Conservation (phyloP, 2,797 vertebrate species). For the Fringilla coelebs region DNA sequence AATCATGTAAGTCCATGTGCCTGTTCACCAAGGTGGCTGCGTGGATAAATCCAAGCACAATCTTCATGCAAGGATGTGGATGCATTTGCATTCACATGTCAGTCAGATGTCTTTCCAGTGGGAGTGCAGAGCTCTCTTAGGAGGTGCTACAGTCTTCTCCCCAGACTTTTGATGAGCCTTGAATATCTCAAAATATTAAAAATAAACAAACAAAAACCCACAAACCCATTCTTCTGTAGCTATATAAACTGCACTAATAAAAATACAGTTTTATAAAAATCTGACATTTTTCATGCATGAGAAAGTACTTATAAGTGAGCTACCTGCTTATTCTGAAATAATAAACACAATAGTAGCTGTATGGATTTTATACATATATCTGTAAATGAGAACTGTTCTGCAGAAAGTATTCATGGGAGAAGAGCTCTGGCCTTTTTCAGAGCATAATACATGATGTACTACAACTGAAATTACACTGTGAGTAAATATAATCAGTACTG, state of each 20-base stretch:
- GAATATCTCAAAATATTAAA: background rate
- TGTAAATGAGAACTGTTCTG: background rate
- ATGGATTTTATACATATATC: background rate
- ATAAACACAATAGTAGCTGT: background rate
- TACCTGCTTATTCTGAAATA: background rate
- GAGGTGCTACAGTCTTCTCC: background rate
- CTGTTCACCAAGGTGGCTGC: background rate
- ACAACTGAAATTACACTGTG: background rate
- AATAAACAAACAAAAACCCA: background rate
- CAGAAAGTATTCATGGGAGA: background rate
- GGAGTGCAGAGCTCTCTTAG: background rate
- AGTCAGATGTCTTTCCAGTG: background rate
- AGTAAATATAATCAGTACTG: background rate
- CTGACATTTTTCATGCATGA: background rate
- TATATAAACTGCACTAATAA: background rate
- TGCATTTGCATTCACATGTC: fast-evolving
- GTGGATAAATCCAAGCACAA: background rate
- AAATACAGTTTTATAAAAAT: background rate
- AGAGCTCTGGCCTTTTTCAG: background rate
- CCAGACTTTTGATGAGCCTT: background rate
- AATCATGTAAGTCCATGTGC: background rate
- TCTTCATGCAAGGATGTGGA: background rate
- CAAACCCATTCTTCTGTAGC: background rate
- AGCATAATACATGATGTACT: background rate
- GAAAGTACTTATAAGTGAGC: background rate